phyloP scores from a whole-genome alignment of 2,113 vertebrate species.

The Leucopternis melanops region DNA sequence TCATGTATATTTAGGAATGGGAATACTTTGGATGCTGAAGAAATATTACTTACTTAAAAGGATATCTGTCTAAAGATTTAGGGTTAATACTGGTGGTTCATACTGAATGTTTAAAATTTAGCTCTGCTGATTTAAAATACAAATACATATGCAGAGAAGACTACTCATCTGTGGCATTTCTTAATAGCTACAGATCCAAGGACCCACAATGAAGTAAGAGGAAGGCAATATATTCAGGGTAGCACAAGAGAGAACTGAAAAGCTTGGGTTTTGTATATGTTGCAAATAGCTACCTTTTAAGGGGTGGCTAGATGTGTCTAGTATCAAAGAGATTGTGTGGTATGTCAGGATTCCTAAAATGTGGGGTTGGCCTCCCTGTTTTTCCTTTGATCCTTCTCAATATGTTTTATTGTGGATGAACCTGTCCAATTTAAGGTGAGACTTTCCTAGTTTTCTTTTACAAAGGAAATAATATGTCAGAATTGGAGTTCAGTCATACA shows the following conservation, averaged over 20 bases:
- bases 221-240: neutral
- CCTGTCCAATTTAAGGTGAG: neutral
- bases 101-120: neutral
- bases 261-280: neutral
- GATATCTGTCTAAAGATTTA: neutral
- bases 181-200: neutral
- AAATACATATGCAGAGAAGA: neutral
- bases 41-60: neutral
- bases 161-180: neutral
- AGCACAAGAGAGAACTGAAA: neutral
- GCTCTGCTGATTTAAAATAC: neutral
- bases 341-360: neutral
- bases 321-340: neutral
- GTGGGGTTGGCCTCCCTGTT: neutral
- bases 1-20: neutral
- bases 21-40: neutral
- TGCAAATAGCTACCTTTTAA: neutral
- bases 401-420: neutral
- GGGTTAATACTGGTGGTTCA: neutral
- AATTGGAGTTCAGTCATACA: neutral
- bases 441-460: neutral
- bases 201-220: neutral
- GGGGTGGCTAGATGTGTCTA: neutral
- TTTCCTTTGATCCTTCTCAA: neutral
- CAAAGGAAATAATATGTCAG: neutral